A percentile compares a stretch with the other conserved stretches of the same genome.
These are phyloP conservation scores for Scopus umbretta DNA, from an alignment of 2,113 vertebrate genomes.

Conservation along the genomic window DNA sequence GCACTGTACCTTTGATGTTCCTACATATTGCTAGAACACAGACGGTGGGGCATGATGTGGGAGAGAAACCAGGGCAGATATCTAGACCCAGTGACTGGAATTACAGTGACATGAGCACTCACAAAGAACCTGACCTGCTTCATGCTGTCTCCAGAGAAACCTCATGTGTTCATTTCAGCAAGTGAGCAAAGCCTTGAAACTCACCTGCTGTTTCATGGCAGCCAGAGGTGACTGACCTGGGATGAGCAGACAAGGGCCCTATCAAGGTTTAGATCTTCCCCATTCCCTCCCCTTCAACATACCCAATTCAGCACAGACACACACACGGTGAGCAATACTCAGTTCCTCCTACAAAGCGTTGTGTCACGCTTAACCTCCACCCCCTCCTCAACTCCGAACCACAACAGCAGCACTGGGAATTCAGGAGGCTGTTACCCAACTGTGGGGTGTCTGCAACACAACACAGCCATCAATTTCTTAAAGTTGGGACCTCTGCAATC, in stretches of 20 bases:
- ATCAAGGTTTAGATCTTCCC: background rate
- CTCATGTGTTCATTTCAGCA: background rate
- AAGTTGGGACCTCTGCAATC: background rate
- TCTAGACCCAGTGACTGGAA: background rate
- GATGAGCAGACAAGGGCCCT: background rate
- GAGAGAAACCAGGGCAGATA: background rate
- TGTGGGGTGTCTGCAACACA: background rate
- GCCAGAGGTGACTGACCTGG: background rate
- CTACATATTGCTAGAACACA: background rate
- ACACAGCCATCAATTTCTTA: background rate
- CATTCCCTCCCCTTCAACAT: background rate
- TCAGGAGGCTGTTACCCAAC: conserved; percentile 42
- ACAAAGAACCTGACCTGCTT: background rate
- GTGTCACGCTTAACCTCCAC: background rate
- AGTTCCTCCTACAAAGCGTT: background rate
- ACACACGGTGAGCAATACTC: background rate
- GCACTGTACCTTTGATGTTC: background rate
- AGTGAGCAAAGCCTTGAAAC: background rate
- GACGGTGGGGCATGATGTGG: background rate
- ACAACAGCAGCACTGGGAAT: conserved; percentile 23
- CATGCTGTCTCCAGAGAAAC: background rate
- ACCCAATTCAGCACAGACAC: background rate
- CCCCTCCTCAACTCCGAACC: conserved; percentile 12
- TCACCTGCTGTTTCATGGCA: background rate
- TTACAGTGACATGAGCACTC: background rate